Percentiles rank a stretch among this genome's conserved stretches.
phyloP scores from a whole-genome alignment of 1,140 invertebrate species.

The Halictus rubicundus region DNA sequence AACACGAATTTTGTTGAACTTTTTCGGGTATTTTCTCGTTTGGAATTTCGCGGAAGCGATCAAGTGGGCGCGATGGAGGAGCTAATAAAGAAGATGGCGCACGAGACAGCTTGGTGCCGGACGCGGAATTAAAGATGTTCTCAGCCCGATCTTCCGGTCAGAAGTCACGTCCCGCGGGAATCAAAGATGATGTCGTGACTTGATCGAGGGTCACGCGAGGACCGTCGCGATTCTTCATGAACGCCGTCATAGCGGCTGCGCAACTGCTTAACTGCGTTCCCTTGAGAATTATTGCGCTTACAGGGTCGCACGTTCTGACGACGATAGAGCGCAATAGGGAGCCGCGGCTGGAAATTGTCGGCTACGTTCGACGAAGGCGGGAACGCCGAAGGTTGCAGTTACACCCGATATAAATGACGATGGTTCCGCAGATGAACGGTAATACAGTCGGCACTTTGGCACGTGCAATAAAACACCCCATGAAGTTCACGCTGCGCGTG shows the following conservation, averaged over 20 bases:
- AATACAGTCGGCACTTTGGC: constrained; percentile 13
- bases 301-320: constrained; percentile 32
- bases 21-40: too few species aligned
- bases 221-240: constrained; percentile 62
- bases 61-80: too few species aligned
- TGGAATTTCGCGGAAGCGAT: too few species aligned
- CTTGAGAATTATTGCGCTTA: constrained; percentile 35
- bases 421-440: constrained; percentile 13
- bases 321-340: constrained; percentile 26
- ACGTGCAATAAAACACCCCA: constrained; percentile 1
- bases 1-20: too few species aligned
- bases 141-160: constrained; percentile 47
- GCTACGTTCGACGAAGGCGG: constrained; percentile 4
- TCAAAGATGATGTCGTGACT: constrained; percentile 62
- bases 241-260: constrained; percentile 55
- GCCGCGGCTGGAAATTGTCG: constrained; percentile 21
- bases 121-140: constrained; percentile 32
- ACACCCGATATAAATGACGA: constrained; percentile 29
- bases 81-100: too few species aligned
- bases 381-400: constrained; percentile 22
- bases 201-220: constrained; percentile 59
- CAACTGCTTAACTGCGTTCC: constrained; percentile 11
- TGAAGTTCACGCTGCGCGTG: constrained; percentile 8
- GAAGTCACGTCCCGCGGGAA: constrained; percentile 66
- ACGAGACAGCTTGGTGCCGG: background rate